A percentile compares a stretch with the other conserved stretches of the same genome.
Conservation (phyloP, 2,888 invertebrate species). For the Stictocephala bisonia region DNA sequence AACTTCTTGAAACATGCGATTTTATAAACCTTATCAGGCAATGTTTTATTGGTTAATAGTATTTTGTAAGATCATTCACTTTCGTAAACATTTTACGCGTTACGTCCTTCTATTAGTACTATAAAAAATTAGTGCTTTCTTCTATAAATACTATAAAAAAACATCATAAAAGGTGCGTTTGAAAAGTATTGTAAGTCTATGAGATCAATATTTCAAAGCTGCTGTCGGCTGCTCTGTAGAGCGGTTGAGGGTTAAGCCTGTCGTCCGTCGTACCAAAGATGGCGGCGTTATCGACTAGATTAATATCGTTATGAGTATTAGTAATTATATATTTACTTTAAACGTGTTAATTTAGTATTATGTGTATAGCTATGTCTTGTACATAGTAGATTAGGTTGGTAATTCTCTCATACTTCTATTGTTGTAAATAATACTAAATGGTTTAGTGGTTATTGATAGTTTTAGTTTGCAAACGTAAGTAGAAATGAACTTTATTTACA, state of each 20-base stretch:
- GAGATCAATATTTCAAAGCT: conserved; percentile 30
- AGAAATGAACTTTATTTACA: no score
- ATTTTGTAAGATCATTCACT: no score
- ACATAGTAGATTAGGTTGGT: conserved; percentile 7
- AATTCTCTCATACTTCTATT: neutral
- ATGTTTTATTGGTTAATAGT: no score
- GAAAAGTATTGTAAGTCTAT: no score
- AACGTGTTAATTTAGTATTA: conserved; percentile 5
- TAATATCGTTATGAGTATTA: conserved; percentile 22
- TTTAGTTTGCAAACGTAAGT: no score
- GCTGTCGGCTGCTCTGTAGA: conserved; percentile 37
- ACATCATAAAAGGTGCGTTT: no score
- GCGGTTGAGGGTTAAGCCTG: conserved; percentile 16
- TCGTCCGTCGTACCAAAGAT: conserved; percentile 37
- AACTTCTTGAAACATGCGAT: no score
- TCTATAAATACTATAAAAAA: no score
- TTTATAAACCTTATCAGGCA: no score
- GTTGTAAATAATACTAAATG: neutral
- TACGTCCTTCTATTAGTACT: no score
- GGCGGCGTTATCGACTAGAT: conserved; percentile 21
- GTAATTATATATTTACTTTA: neutral
- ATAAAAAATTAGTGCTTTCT: no score
- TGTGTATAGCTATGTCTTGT: conserved; percentile 10
- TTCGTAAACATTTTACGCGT: no score
- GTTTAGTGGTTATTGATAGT: conserved; percentile 11